Evolutionary conservation across 2,888 invertebrate species (phyloP), one percentile per base, ranked within the genome.

Genomic region (Cryptosula pallasiana): DNA sequence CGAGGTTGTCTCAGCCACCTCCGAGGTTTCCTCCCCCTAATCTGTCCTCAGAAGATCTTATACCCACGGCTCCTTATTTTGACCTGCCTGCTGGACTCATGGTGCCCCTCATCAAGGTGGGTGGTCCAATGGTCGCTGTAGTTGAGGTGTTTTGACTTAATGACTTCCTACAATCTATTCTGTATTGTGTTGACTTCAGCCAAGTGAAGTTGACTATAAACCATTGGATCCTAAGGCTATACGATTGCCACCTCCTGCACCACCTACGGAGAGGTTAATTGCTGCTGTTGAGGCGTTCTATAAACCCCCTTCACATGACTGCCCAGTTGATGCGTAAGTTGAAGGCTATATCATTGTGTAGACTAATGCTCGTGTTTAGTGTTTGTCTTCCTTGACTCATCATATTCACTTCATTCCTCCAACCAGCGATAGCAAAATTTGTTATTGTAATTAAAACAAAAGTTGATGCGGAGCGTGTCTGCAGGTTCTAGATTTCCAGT

Each of bases 231-330:
- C 97, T 0, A 90, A 90, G 73, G 90, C 90, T 76, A 93, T 99
- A 77, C 90, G 96, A 70, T 87, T 99, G 75, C 98, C 98, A 27
- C 93, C 96, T 9, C 95, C 97, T 0, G 92, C 94, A 75, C 95
- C 97, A 34, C 97, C 97, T 20, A 95, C 91, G 81, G 97, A 98
- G 75, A 88, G 95, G 74, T 87, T 99, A 55, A 87, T 97, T 45
- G 92, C 93, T 27, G 97, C 98, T 9, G 92, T 99, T 0, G 95
- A 97, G 80, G 94, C 95, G 0, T 99, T 98, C 87, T 98, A 98
- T 86, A 91, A 93, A 0, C 90, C 92, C 35, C 95, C 97, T 3
- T 92, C 93, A 78, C 95, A 97, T 82, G 97, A 98, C 81, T 89
- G 94, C 74, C 96, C 97, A 0, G 88, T 96, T 81, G 96, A 97